Base-by-base conservation (phyloP, 2,113 vertebrate species). In the Sula dactylatra region DNA sequence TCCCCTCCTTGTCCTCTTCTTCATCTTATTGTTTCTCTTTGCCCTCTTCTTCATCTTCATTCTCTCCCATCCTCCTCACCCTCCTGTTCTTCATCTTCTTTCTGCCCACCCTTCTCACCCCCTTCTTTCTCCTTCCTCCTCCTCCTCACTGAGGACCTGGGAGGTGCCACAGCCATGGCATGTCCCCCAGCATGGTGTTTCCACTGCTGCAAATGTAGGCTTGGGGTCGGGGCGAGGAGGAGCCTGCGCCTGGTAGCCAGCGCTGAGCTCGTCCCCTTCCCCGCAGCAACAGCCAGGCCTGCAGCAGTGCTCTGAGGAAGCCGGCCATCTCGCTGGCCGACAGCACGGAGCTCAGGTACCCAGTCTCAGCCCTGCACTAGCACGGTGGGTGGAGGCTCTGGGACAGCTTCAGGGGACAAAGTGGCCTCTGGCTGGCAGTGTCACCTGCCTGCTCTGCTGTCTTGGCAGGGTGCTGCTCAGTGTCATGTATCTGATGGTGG, bases 401-500 rank as follows among this genome's bases (percentile, higher is more conserved):
- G 62, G 40, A 38, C 78, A 13, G 0, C 14, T 29, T 4, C 11
- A 22, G 88, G 74, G 74, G 34, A 40, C 54, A 7, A 16, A 4
- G 58, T 1, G 61, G 11, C 22, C 47, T 42, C 38, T 52, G 47
- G 4, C 19, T 7, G 26, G 62, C 44, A 24, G 34, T 0, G 3
- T 26, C 45, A 10, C 26, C 32, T 3, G 5, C n/a, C 14, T 3
- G 21, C 19, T 1, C 0, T 4, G 62, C 86, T 31, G 72, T 81
- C 25, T 64, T 0, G 0, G 6, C 97, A 99, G 99, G 97, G 99
- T 99, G 64, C 97, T 99, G 73, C 98, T 99, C 94, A 99, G 98
- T 49, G 99, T 99, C 97, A 99, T 99, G 99, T 99, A 99, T 97
- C 98, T 99, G 90, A 97, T 99, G 98, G 99, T 99, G 98, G 99